Evolutionary conservation across 2,888 invertebrate species (phyloP).

Genomic region (Amphipyra berbera): DNA sequence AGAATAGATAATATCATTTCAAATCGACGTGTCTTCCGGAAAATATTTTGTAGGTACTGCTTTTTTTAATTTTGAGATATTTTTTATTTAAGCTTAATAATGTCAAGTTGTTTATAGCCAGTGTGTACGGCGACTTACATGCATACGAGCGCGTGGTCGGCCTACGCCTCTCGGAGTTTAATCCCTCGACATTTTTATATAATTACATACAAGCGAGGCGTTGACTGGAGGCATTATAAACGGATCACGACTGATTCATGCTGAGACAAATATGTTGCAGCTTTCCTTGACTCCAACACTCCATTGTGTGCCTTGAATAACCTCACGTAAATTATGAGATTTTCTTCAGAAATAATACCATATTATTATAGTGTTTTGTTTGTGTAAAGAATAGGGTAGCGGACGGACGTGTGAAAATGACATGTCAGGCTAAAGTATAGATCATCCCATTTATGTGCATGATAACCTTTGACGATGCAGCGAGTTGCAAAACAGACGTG

Average conservation of each 20-base stretch:
- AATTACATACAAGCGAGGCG: conserved; percentile 73
- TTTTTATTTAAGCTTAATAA: conserved; percentile 1
- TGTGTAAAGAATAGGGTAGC: conserved; percentile 29
- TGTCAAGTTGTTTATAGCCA: background rate
- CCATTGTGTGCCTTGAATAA: conserved; percentile 46
- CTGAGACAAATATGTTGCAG: conserved; percentile 63
- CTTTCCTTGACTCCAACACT: conserved; percentile 48
- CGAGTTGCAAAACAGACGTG: conserved; percentile 75
- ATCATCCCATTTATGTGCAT: conserved; percentile 68
- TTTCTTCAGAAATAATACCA: conserved; percentile 13
- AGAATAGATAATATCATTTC: background rate
- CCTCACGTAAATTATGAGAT: conserved; percentile 32
- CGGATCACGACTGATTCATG: conserved; percentile 65
- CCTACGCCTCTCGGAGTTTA: conserved; percentile 65
- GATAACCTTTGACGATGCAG: conserved; percentile 79
- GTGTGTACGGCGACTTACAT: conserved; percentile 48
- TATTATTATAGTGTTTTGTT: conserved; percentile 8
- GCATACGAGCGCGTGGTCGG: conserved; percentile 58
- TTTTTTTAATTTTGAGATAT: background rate
- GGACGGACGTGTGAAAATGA: conserved; percentile 21
- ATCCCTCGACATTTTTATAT: conserved; percentile 77
- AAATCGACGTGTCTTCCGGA: background rate
- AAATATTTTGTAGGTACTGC: background rate
- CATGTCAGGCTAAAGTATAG: conserved; percentile 54
- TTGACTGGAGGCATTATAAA: conserved; percentile 69